Conservation (phyloP, 2,888 invertebrate species). For the Empis livida region DNA sequence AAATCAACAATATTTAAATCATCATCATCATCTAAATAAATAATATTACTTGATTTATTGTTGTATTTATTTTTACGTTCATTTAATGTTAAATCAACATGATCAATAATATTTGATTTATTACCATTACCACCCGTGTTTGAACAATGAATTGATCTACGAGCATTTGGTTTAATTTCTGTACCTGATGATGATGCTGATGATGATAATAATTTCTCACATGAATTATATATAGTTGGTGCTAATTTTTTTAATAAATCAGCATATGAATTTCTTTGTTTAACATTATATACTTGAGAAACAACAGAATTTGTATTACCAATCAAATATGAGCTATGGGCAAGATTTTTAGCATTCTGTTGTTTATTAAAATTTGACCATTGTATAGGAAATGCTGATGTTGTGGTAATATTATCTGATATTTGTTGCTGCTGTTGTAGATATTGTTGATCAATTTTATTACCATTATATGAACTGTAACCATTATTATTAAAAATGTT, state of each 20-base stretch:
- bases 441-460: neutral
- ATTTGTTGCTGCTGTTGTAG: neutral
- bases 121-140: neutral
- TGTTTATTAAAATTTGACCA: neutral
- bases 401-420: no score
- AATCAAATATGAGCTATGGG: neutral
- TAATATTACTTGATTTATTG: neutral
- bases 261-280: neutral
- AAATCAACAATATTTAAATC: conserved; percentile 15
- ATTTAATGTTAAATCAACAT: neutral
- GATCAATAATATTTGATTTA: neutral
- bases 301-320: neutral
- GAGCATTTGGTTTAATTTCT: neutral
- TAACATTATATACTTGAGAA: neutral
- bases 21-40: conserved; percentile 1
- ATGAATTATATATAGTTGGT: neutral
- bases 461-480: no score
- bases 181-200: neutral
- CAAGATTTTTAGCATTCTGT: neutral
- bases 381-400: no score
- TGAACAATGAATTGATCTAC: neutral
- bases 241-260: neutral
- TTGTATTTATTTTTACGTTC: no score
- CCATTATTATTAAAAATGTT: no score
- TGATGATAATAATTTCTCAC: neutral